Conservation (phyloP, 2,888 invertebrate genomes). For the Scaeva pyrastri region DNA sequence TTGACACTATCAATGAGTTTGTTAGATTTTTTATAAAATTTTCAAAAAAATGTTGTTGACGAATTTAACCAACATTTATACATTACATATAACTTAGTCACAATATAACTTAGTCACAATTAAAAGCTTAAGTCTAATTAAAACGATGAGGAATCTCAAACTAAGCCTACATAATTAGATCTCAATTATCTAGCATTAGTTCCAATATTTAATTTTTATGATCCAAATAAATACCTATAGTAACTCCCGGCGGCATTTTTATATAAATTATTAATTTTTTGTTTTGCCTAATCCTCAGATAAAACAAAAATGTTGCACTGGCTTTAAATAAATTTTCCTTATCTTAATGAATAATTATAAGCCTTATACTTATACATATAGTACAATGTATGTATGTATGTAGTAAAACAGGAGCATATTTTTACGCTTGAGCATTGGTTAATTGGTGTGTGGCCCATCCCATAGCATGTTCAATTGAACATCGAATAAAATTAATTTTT, state of each 20-base stretch:
- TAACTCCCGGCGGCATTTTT: conserved; percentile 22
- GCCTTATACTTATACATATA: background rate
- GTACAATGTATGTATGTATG: no score
- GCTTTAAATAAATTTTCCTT: conserved; percentile 16
- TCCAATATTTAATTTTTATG: no score
- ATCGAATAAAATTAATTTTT: conserved; percentile 47
- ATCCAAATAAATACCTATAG: background rate
- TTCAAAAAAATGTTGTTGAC: no score
- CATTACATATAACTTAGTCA: no score
- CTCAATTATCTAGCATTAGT: no score
- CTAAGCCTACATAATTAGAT: no score
- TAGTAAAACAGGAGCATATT: conserved; percentile 34
- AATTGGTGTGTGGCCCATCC: conserved; percentile 21
- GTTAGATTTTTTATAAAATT: no score
- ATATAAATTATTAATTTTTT: background rate
- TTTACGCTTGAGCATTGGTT: conserved; percentile 41
- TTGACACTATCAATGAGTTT: no score
- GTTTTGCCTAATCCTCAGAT: background rate
- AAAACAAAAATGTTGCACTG: background rate
- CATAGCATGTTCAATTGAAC: conserved; percentile 48
- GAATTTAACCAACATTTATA: no score
- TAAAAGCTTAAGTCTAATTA: no score
- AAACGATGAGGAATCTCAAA: no score
- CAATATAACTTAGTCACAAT: no score
- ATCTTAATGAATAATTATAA: conserved; percentile 40